These are phyloP conservation scores for Gymnobelideus leadbeateri DNA, from an alignment of 2,113 vertebrate species.

Conservation along the genomic window DNA sequence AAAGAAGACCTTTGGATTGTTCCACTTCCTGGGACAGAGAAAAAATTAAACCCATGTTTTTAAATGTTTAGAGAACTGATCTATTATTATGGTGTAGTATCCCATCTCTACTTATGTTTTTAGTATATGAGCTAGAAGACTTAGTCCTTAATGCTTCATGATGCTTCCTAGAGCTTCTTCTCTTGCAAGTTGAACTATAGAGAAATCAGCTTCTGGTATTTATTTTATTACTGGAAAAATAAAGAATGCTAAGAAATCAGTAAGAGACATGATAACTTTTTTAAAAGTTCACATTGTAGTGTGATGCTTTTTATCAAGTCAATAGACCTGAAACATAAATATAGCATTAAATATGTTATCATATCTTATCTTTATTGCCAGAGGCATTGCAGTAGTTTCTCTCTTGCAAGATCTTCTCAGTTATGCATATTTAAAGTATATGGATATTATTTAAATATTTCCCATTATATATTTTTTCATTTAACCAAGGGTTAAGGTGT, in stretches of 20 bases:
- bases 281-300: not conserved
- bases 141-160: slow-evolving; percentile 18
- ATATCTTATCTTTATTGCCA: not conserved
- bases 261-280: slow-evolving; percentile 8
- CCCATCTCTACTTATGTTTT: slow-evolving; percentile 36
- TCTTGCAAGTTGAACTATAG: not conserved
- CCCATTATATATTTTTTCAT: not conserved
- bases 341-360: not conserved
- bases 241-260: slow-evolving; percentile 11
- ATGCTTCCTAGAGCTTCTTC: not conserved
- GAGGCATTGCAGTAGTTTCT: not conserved
- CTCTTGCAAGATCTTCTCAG: not conserved
- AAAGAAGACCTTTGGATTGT: not conserved
- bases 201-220: not conserved
- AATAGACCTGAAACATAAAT: not conserved
- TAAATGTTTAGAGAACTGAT: slow-evolving; percentile 23
- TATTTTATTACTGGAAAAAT: not conserved
- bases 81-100: slow-evolving; percentile 43
- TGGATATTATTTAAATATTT: not conserved
- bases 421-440: not conserved
- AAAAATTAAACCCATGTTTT: not conserved
- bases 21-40: not conserved
- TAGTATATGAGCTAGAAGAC: slow-evolving; percentile 39
- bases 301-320: not conserved
- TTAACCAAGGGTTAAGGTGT: not conserved